phyloP scores from a whole-genome alignment of 2,888 invertebrate species.

The Drosophila lutescens region DNA sequence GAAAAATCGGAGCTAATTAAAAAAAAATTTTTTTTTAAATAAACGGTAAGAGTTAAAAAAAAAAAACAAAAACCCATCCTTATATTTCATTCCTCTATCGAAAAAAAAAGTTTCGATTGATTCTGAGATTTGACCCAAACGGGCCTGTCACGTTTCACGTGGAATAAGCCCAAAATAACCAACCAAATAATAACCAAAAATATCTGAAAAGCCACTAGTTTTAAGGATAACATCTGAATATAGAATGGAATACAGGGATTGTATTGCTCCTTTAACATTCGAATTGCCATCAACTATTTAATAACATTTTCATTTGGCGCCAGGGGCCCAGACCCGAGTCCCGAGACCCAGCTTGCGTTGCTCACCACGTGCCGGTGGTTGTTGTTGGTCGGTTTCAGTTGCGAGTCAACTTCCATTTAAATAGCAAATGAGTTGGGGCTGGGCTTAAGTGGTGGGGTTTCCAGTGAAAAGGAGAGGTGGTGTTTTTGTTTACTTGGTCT shows the following conservation, averaged over 20 bases:
- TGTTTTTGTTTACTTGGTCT: conserved; percentile 47
- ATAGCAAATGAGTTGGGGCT: conserved; percentile 66
- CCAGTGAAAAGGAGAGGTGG: conserved; percentile 1
- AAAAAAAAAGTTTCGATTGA: too few species aligned
- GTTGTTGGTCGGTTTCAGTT: conserved; percentile 7
- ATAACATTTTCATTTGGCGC: conserved; percentile 31
- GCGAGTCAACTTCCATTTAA: conserved; percentile 66
- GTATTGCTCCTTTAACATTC: background rate
- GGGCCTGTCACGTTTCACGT: too few species aligned
- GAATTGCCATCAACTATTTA: conserved; percentile 10
- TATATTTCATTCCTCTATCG: too few species aligned
- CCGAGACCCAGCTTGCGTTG: conserved; percentile 19
- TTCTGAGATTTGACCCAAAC: too few species aligned
- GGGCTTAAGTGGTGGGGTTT: conserved; percentile 3
- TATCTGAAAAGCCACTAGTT: background rate
- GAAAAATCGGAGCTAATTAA: too few species aligned
- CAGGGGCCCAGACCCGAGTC: conserved; percentile 3
- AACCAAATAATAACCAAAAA: too few species aligned
- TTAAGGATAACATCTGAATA: background rate
- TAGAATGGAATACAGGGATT: background rate
- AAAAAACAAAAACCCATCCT: too few species aligned
- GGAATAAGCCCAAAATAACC: too few species aligned
- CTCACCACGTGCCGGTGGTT: conserved; percentile 44
- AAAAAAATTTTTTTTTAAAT: too few species aligned
- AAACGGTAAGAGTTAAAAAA: too few species aligned